Conservation (phyloP, 2,797 vertebrate genomes). For the Euphonia xanthogaster region DNA sequence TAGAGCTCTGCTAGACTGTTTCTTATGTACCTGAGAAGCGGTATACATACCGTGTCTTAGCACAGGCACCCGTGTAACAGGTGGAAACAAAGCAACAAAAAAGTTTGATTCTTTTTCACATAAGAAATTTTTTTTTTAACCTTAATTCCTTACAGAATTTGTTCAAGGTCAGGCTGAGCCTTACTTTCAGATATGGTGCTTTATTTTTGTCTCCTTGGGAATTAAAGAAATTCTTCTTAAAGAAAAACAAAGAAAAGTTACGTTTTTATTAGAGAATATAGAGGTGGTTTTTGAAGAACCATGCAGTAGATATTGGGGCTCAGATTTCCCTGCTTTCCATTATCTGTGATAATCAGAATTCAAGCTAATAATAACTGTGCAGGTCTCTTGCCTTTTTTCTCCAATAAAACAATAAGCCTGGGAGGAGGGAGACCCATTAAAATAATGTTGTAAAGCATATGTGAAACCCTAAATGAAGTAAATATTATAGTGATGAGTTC, state of each 20-base stretch:
- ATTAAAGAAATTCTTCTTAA: not conserved
- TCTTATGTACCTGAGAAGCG: not conserved
- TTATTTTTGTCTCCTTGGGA: not conserved
- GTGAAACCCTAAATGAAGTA: not conserved
- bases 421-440: not conserved
- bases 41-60: not conserved
- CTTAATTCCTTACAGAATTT: not conserved
- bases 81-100: not conserved
- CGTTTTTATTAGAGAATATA: not conserved
- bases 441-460: not conserved
- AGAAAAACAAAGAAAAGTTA: not conserved
- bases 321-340: not conserved
- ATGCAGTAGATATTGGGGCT: not conserved
- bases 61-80: not conserved
- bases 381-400: not conserved
- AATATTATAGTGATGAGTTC: not conserved
- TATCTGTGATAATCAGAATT: not conserved
- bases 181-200: not conserved
- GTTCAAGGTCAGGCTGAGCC: not conserved
- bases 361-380: not conserved
- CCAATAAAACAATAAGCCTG: not conserved
- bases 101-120: not conserved
- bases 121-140: not conserved
- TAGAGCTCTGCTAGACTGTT: constrained; percentile 22
- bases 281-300: not conserved